A percentile compares a stretch with the other conserved stretches of the same genome.
phyloP scores from a whole-genome alignment of 2,797 vertebrate genomes.

The Cichlasoma orientale region DNA sequence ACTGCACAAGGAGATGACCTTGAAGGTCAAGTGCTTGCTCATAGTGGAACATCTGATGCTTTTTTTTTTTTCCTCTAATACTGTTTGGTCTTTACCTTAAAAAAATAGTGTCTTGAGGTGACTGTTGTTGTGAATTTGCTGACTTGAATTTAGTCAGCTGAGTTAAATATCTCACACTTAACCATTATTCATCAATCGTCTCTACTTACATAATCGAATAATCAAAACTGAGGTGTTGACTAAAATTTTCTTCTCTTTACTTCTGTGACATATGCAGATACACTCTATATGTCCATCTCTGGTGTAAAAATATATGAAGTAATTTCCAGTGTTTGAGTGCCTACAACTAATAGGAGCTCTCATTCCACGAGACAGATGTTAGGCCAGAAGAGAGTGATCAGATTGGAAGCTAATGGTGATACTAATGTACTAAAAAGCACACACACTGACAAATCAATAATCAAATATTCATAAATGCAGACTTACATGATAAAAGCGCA shows the following conservation, averaged over 20 bases:
- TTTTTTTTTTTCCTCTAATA: background rate
- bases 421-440: conserved; percentile 35
- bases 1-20: background rate
- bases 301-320: background rate
- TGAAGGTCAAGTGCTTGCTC: background rate
- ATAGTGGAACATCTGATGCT: background rate
- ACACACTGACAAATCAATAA: conserved; percentile 38
- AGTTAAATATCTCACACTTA: no score
- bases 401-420: conserved; percentile 36
- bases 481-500: conserved; percentile 15
- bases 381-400: conserved; percentile 19
- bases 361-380: background rate
- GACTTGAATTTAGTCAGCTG: no score
- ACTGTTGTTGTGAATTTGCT: no score
- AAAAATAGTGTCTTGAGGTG: background rate
- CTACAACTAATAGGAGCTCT: conserved; percentile 1
- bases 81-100: background rate
- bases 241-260: no score
- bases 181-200: no score
- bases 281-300: background rate
- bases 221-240: no score
- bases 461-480: conserved; percentile 44
- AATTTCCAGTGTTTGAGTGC: background rate
- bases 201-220: no score
- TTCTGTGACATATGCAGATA: no score